A percentile compares a stretch with the other conserved stretches of the same genome.
These are phyloP conservation scores for Channa argus DNA, from an alignment of 2,113 vertebrate species.

Conservation along the genomic window DNA sequence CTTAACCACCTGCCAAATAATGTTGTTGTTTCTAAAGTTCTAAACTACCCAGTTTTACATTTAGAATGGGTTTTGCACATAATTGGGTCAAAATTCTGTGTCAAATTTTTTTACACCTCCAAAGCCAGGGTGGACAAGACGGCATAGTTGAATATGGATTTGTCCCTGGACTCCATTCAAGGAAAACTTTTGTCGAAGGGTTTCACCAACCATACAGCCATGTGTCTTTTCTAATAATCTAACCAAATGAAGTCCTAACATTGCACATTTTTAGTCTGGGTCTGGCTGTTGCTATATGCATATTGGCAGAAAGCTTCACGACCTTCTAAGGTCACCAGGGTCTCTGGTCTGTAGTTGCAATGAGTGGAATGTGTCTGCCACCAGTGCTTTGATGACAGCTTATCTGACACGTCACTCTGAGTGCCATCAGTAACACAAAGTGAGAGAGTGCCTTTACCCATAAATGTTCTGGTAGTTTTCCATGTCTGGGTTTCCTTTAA, in stretches of 20 bases:
- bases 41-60: no score
- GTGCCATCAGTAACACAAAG: conserved; percentile 32
- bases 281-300: conserved; percentile 18
- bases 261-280: not conserved
- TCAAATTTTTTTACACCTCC: no score
- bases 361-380: conserved; percentile 47
- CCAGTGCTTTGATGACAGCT: conserved; percentile 20
- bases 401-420: not conserved
- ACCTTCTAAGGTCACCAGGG: conserved; percentile 34
- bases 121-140: no score
- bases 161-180: no score
- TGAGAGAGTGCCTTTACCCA: not conserved
- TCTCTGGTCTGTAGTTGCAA: conserved; percentile 16
- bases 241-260: not conserved
- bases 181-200: no score
- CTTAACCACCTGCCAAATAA: no score
- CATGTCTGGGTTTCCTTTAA: not conserved
- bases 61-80: no score
- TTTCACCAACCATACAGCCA: not conserved
- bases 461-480: not conserved
- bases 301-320: conserved; percentile 1
- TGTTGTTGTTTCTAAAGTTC: no score
- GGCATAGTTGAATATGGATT: no score
- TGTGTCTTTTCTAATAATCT: not conserved
- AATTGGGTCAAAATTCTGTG: no score